Evolutionary conservation across 2,888 invertebrate species (phyloP).

Genomic region (Dyspetes luteomarginatus): DNA sequence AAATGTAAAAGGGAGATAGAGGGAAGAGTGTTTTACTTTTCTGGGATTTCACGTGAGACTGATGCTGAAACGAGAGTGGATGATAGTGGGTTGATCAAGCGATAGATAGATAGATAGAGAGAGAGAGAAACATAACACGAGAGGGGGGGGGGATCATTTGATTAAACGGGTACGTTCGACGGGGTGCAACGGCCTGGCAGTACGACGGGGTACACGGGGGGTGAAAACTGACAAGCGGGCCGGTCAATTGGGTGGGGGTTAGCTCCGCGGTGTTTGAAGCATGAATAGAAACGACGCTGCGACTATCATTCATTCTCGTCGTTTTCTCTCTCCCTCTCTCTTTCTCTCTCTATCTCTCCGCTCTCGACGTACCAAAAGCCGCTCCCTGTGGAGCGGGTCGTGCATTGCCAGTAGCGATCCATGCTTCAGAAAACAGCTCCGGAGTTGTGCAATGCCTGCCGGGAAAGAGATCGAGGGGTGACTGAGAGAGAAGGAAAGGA

Average conservation of each 20-base stretch:
- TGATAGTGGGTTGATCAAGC: conserved; percentile 37
- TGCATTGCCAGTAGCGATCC: conserved; percentile 30
- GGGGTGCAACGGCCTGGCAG: conserved; percentile 48
- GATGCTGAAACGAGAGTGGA: conserved; percentile 50
- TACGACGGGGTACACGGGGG: not conserved
- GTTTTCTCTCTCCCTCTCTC: conserved; percentile 30
- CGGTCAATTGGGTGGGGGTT: conserved; percentile 30
- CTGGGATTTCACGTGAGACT: conserved; percentile 50
- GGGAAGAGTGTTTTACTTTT: conserved; percentile 20
- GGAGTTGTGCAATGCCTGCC: conserved; percentile 39
- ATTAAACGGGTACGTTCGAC: conserved; percentile 75
- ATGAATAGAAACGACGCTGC: conserved; percentile 60
- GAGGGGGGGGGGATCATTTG: conserved; percentile 71
- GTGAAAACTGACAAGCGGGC: conserved; percentile 45
- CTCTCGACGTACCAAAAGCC: conserved; percentile 35
- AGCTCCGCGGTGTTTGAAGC: conserved; percentile 46
- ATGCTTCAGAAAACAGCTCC: conserved; percentile 49
- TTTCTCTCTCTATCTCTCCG: conserved; percentile 28
- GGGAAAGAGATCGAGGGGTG: conserved; percentile 1
- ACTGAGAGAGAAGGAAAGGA: conserved; percentile 16
- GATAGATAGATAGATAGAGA: conserved; percentile 45
- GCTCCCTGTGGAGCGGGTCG: conserved; percentile 24
- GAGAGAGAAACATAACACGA: conserved; percentile 51
- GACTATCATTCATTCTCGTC: conserved; percentile 60
- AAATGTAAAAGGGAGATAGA: conserved; percentile 20